Percentiles rank a stretch among this genome's conserved stretches.
Conservation (phyloP, 2,113 vertebrate genomes). For the Muntiacus muntjak region DNA sequence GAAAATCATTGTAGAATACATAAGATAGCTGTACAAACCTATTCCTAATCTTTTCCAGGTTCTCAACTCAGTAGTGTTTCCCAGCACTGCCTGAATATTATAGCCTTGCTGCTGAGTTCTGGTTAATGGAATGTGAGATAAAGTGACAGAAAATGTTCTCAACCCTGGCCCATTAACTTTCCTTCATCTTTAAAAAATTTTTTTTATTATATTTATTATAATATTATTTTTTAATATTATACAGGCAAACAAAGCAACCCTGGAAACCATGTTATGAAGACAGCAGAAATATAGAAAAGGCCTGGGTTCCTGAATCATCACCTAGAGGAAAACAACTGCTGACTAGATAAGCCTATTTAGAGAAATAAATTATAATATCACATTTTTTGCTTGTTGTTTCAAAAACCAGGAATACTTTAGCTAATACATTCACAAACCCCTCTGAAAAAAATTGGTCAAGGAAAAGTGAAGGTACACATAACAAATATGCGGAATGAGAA, state of each 20-base stretch:
- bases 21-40: not conserved
- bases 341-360: not conserved
- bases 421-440: not conserved
- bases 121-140: not conserved
- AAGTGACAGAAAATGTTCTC: not conserved
- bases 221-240: not conserved
- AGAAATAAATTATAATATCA: not conserved
- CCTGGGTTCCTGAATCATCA: not conserved
- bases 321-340: not conserved
- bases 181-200: not conserved
- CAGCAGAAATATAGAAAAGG: accelerated
- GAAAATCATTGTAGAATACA: not conserved
- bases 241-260: not conserved
- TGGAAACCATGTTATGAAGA: not conserved
- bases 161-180: not conserved
- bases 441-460: not conserved
- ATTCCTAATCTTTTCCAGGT: not conserved
- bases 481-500: not conserved
- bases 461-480: not conserved
- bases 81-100: not conserved
- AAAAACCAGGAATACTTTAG: not conserved
- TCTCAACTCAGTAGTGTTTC: not conserved
- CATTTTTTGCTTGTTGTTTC: not conserved
- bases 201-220: no score
- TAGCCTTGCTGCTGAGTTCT: not conserved